Evolutionary conservation across 2,888 invertebrate genomes (phyloP).

Genomic region (Drosophila limbata): DNA sequence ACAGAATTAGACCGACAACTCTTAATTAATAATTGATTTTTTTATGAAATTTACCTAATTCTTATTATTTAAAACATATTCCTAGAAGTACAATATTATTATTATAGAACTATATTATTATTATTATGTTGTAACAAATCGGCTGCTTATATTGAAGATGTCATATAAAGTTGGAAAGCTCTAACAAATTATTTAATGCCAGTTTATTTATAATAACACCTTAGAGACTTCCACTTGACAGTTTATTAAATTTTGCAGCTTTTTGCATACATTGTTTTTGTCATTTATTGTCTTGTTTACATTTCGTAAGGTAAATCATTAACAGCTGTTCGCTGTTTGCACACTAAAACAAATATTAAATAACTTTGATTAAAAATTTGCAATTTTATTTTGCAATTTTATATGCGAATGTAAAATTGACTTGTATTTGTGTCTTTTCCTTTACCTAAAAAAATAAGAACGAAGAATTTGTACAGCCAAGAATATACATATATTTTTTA

Average conservation of each 20-base stretch:
- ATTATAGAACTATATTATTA: too few relatives aligned
- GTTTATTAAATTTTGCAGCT: conserved; percentile 15
- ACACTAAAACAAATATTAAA: conserved; percentile 11
- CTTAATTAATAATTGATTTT: conserved; percentile 11
- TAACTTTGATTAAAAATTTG: too few relatives aligned
- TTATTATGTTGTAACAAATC: not conserved
- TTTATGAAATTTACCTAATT: conserved; percentile 7
- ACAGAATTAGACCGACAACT: not conserved
- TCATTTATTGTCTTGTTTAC: conserved; percentile 20
- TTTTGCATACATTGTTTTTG: not conserved
- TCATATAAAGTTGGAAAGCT: not conserved
- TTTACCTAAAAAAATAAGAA: too few relatives aligned
- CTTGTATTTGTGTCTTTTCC: too few relatives aligned
- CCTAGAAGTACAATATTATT: not conserved
- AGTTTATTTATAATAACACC: not conserved
- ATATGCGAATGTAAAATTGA: too few relatives aligned
- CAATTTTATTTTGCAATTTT: too few relatives aligned
- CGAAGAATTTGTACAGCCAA: too few relatives aligned
- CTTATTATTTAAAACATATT: not conserved
- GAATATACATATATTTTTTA: too few relatives aligned
- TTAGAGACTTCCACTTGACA: conserved; percentile 2
- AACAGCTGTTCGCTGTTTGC: conserved; percentile 18
- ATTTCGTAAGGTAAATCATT: conserved; percentile 2
- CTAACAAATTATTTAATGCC: not conserved
- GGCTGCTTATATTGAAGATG: not conserved